Percentiles rank a stretch among this genome's conserved stretches.
Conservation (phyloP, 2,113 vertebrate genomes). For the Rhinolophus ferrumequinum region DNA sequence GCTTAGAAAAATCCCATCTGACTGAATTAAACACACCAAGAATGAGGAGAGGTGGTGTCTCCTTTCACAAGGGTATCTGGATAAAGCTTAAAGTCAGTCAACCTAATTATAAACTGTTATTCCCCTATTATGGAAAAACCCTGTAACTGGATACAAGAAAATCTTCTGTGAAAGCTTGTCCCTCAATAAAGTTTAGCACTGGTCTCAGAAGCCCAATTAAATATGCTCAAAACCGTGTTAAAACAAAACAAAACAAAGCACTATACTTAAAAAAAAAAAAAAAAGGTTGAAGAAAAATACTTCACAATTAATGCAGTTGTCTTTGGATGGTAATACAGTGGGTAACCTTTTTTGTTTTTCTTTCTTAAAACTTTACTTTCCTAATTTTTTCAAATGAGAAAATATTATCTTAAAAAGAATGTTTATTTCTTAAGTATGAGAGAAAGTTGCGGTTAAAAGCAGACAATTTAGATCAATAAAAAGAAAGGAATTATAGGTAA, state of each 20-base stretch:
- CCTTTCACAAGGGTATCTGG: conserved; percentile 19
- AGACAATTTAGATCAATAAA: neutral
- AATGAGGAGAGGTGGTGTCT: neutral
- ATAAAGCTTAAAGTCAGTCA: conserved; percentile 30
- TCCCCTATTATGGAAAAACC: conserved; percentile 12
- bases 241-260: neutral
- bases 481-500: neutral
- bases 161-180: conserved; percentile 36
- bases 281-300: neutral
- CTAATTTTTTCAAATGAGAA: neutral
- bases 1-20: conserved; percentile 5
- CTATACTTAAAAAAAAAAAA: neutral
- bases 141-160: conserved; percentile 57
- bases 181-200: conserved; percentile 52
- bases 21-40: neutral
- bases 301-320: neutral
- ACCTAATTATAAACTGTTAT: conserved; percentile 55
- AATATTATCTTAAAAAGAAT: conserved; percentile 4
- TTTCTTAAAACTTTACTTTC: neutral
- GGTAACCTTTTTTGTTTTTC: neutral
- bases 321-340: neutral
- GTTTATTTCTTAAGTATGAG: neutral
- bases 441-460: neutral
- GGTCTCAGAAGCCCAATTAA: conserved; percentile 58
- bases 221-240: conserved; percentile 48